phyloP scores from a whole-genome alignment of 2,888 invertebrate genomes.

The Adineta ricciae region DNA sequence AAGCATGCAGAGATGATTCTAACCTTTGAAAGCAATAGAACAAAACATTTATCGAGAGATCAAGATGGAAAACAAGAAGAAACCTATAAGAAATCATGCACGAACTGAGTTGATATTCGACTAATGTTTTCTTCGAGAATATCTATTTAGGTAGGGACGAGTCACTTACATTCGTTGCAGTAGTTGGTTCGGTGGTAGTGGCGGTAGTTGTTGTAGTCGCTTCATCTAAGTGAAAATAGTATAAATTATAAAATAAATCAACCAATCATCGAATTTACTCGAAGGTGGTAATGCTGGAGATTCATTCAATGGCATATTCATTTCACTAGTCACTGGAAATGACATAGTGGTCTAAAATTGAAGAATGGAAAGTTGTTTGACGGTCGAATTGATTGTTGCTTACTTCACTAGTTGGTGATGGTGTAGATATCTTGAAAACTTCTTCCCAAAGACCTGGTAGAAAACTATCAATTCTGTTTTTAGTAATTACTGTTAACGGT shows the following conservation, averaged over 20 bases:
- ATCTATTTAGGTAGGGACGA: background rate
- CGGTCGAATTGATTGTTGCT: too few species aligned
- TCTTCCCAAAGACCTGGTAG: slow-evolving; percentile 74
- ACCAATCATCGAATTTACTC: background rate
- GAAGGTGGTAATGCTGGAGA: background rate
- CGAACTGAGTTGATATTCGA: background rate
- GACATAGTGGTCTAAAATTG: background rate
- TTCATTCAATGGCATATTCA: background rate
- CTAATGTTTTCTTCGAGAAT: background rate
- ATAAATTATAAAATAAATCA: background rate
- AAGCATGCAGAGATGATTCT: background rate
- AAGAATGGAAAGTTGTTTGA: background rate
- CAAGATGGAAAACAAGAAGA: background rate
- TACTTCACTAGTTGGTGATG: background rate
- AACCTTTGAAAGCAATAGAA: background rate
- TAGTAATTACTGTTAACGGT: slow-evolving; percentile 77
- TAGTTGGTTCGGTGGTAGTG: background rate
- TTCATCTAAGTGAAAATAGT: background rate
- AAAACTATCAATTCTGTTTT: slow-evolving; percentile 79
- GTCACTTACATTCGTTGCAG: background rate
- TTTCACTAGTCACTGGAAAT: background rate
- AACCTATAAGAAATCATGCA: background rate
- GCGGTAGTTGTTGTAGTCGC: too few species aligned
- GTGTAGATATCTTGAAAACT: slow-evolving; percentile 1
- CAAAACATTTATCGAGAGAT: background rate